These are phyloP conservation scores for Sebastes taczanowskii DNA, from an alignment of 2,797 vertebrate species.

Conservation along the genomic window DNA sequence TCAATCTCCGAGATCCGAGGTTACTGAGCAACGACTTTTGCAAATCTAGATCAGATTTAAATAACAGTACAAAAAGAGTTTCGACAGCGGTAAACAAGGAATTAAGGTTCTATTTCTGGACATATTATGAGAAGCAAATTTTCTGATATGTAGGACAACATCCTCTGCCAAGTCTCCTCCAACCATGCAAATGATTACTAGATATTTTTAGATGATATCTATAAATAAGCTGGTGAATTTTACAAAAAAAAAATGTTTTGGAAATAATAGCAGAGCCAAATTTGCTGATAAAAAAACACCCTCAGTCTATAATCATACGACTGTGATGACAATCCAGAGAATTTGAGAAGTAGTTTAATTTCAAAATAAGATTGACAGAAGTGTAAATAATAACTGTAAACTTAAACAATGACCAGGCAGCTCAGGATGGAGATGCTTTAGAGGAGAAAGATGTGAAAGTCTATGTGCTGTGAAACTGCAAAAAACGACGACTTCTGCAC, in stretches of 20 bases:
- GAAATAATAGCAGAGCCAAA: background rate
- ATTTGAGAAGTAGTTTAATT: background rate
- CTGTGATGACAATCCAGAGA: background rate
- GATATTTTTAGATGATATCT: slow-evolving; percentile 31
- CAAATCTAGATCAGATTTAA: slow-evolving; percentile 67
- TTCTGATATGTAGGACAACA: background rate
- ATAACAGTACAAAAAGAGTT: slow-evolving; percentile 46
- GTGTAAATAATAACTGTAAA: background rate
- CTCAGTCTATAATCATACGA: background rate
- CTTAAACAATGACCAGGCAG: background rate
- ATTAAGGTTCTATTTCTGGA: background rate
- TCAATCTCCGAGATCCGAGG: slow-evolving; percentile 53
- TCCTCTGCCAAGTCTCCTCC: background rate
- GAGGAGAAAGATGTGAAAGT: background rate
- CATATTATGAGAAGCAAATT: background rate
- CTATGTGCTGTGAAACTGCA: background rate
- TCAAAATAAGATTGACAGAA: background rate
- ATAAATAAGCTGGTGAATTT: background rate
- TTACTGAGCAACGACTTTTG: slow-evolving; percentile 70
- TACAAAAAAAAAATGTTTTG: background rate
- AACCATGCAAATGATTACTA: background rate
- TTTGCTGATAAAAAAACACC: background rate
- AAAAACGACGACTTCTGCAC: background rate
- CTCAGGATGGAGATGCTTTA: background rate
- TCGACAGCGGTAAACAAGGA: background rate